A percentile compares a stretch with the other conserved stretches of the same genome.
phyloP scores from a whole-genome alignment of 2,888 invertebrate species.

The Ophraella communa region DNA sequence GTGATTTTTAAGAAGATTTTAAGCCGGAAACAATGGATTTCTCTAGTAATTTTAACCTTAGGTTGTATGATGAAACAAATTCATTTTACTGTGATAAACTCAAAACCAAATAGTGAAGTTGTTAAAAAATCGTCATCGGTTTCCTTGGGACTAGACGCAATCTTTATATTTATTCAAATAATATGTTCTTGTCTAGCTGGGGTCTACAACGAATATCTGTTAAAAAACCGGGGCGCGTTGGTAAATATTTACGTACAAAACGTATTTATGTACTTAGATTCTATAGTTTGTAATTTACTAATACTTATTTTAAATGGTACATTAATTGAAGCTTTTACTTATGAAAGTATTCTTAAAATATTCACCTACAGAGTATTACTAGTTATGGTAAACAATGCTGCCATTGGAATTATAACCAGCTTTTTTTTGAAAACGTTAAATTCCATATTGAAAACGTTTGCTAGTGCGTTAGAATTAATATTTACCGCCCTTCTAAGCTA shows the following conservation, averaged over 20 bases:
- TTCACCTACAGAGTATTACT: constrained; percentile 75
- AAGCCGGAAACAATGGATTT: constrained; percentile 85
- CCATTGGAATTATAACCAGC: constrained; percentile 91
- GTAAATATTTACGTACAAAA: constrained; percentile 93
- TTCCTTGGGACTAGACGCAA: constrained; percentile 66
- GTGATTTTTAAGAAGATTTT: constrained; percentile 84
- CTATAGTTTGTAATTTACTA: constrained; percentile 87
- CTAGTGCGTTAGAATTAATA: constrained; percentile 89
- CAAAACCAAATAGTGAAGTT: constrained; percentile 42
- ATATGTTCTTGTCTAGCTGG: constrained; percentile 93
- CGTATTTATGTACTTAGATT: constrained; percentile 93
- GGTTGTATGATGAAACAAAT: constrained; percentile 93
- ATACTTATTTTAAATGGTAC: constrained; percentile 74
- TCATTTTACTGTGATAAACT: constrained; percentile 57
- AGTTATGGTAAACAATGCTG: constrained; percentile 87
- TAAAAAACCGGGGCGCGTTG: constrained; percentile 84
- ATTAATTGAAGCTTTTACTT: constrained; percentile 66
- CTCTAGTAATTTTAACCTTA: constrained; percentile 81
- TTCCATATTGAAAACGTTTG: constrained; percentile 94
- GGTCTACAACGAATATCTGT: constrained; percentile 92
- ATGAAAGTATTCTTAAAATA: constrained; percentile 64
- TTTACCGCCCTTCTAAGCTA: constrained; percentile 90
- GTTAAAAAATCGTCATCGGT: constrained; percentile 54
- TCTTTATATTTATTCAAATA: constrained; percentile 78
- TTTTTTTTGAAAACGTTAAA: constrained; percentile 92